Evolutionary conservation across 2,797 vertebrate genomes (phyloP), one percentile per base, ranked within the genome.

Genomic region (Gouania willdenowi): DNA sequence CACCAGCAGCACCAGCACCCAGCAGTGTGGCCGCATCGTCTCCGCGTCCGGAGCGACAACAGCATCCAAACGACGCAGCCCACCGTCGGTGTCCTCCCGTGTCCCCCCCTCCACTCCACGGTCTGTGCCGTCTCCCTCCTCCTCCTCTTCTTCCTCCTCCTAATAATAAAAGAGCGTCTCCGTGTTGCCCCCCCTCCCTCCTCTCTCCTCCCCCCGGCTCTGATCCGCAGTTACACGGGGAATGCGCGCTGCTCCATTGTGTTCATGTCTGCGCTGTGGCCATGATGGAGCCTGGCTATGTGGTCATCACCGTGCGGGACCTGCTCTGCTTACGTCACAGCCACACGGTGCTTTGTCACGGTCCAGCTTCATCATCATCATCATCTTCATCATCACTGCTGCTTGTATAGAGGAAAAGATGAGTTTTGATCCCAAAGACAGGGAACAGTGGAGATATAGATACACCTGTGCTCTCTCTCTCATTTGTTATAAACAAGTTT

Each of bases 11-110:
- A 88, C 83, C 85, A 84, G 84, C 85, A 81, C 60, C 84, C 87
- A 87, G 86, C 87, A 81, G 82, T 86, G 87, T 57, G 75, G 85
- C 78, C 82, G 88, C 89, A 91, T 91, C 76, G 73, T 87, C 81
- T 71, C 75, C 79, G 71, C 75, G 71, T 81, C 81, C 74, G 71
- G 78, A 49, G 75, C 75, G 49, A 31, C 67, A 69, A 46, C 82
- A 83, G 46, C 89, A 90, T 89, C 75, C 87, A 87, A 87, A 85
- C 88, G 81, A 69, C 75, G 64, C 70, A 16, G 68, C 74, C 56
- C 71, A 46, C 68, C 50, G 67, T 77, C 81, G 68, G 54, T 68
- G 55, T 65, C 66, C 62, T 74, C 61, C 48, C 60, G 52, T 66
- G 50, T 66, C 27, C 70, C 55, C 62, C 63, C 55, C 52, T 51